These are phyloP conservation scores for Pipistrellus pipistrellus DNA, from an alignment of 2,797 vertebrate species.

Conservation along the genomic window DNA sequence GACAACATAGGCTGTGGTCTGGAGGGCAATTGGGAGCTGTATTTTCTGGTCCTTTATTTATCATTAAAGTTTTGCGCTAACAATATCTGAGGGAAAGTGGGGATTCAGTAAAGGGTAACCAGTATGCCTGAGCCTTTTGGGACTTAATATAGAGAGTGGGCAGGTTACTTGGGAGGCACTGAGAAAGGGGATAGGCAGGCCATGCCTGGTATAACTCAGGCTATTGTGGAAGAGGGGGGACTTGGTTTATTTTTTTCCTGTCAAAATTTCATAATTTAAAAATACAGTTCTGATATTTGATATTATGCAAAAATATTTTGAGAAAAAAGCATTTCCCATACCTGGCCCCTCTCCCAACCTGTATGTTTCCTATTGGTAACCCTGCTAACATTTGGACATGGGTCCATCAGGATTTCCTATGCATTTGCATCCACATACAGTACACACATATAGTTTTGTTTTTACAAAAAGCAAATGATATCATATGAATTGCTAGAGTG, in stretches of 20 bases:
- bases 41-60: constrained; percentile 71
- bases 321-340: background rate
- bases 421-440: background rate
- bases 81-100: background rate
- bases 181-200: background rate
- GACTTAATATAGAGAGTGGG: background rate
- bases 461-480: constrained; percentile 2
- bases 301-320: background rate
- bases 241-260: constrained; percentile 28
- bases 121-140: background rate
- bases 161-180: background rate
- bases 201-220: background rate
- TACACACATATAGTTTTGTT: background rate
- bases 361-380: background rate
- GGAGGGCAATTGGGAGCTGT: constrained; percentile 62
- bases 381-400: background rate
- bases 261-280: constrained; percentile 64
- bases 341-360: background rate
- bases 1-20: constrained; percentile 2
- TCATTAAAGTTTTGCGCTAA: constrained; percentile 45
- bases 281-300: background rate
- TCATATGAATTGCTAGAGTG: background rate
- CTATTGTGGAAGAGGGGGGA: background rate
- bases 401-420: background rate
- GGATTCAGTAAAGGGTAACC: background rate